Conservation (phyloP, 2,888 invertebrate species). For the Pinctada fucata region DNA sequence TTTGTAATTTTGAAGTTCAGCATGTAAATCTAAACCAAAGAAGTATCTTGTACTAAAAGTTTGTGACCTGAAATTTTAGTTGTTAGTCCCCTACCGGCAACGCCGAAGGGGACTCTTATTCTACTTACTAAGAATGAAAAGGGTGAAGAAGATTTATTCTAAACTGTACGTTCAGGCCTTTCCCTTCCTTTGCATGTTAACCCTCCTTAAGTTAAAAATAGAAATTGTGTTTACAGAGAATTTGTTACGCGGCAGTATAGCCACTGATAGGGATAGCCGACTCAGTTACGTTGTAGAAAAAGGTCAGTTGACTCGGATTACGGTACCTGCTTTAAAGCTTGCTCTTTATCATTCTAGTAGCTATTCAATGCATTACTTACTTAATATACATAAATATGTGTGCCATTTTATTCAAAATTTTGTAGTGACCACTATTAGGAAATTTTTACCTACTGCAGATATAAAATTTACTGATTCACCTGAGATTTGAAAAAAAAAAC, state of each 20-base stretch:
- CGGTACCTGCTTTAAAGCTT: not conserved
- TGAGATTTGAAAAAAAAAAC: not conserved
- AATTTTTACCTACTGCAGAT: not conserved
- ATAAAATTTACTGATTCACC: constrained; percentile 3
- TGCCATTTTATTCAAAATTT: no score
- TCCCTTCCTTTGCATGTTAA: no score
- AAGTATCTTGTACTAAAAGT: no score
- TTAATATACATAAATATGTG: not conserved
- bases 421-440: no score
- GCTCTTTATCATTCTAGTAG: not conserved
- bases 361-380: not conserved
- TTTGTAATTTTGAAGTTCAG: no score
- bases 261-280: constrained; percentile 72
- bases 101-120: no score
- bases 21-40: no score
- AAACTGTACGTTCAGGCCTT: no score
- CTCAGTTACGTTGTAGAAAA: constrained; percentile 63
- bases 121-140: no score
- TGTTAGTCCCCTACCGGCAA: no score
- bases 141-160: no score
- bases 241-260: constrained; percentile 72
- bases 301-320: constrained; percentile 21
- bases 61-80: no score
- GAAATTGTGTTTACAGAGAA: constrained; percentile 65
- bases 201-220: not conserved